Evolutionary conservation across 1,140 invertebrate genomes (phyloP).

Genomic region (Habropoda laboriosa): DNA sequence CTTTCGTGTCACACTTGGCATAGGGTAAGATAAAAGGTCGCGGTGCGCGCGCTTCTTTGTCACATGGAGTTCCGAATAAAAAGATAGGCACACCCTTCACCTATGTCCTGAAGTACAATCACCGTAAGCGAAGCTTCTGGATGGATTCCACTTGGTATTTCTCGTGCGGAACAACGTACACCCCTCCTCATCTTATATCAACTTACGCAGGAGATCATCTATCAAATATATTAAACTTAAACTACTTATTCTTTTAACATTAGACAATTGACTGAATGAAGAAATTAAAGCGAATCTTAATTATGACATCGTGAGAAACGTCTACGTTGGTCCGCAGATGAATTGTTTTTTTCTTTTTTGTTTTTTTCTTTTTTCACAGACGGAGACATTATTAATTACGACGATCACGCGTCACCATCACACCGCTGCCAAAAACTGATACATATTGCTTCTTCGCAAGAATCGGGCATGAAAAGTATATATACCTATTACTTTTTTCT

Average conservation of each 20-base stretch:
- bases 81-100: conserved; percentile 75
- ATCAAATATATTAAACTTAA: too few species aligned
- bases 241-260: too few species aligned
- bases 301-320: conserved; percentile 23
- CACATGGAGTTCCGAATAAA: conserved; percentile 58
- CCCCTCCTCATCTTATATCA: background rate
- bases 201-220: too few species aligned
- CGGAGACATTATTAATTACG: conserved; percentile 70
- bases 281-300: background rate
- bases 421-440: conserved; percentile 55
- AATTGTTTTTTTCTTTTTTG: too few species aligned
- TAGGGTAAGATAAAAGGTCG: conserved; percentile 22
- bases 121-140: conserved; percentile 80
- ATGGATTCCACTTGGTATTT: conserved; percentile 77
- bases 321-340: conserved; percentile 65
- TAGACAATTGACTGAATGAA: background rate
- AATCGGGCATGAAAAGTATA: conserved; percentile 25
- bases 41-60: background rate
- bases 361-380: conserved; percentile 74
- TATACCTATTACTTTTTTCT: too few species aligned
- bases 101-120: conserved; percentile 79
- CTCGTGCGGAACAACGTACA: conserved; percentile 44
- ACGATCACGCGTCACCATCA: conserved; percentile 63
- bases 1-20: conserved; percentile 5
- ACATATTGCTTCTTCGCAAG: conserved; percentile 11